Evolutionary conservation across 2,113 vertebrate species (phyloP).

Genomic region (Panthera tigris): DNA sequence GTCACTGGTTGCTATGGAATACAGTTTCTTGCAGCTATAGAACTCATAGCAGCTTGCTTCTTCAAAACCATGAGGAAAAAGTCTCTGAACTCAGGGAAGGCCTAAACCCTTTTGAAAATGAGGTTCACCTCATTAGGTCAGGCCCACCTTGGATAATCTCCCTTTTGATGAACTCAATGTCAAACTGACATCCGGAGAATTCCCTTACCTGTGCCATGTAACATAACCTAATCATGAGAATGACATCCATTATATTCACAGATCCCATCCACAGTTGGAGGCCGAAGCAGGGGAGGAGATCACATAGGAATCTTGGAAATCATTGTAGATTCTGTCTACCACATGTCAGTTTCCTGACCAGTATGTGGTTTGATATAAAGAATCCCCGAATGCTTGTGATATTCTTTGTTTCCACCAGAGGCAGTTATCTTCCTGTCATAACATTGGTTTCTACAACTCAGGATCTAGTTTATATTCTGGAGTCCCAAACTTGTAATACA

Average conservation of each 20-base stretch:
- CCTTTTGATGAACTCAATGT: background rate
- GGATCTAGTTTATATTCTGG: background rate
- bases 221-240: background rate
- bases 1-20: background rate
- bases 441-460: background rate
- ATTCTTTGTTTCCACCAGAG: background rate
- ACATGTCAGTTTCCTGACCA: background rate
- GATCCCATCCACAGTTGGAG: too few relatives aligned
- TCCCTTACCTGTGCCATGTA: background rate
- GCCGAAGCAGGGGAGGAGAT: background rate
- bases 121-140: background rate
- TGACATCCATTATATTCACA: background rate
- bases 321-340: background rate
- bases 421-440: background rate
- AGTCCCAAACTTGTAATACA: background rate
- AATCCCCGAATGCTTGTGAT: background rate
- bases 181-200: background rate
- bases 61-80: background rate
- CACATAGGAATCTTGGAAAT: background rate
- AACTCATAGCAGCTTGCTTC: background rate
- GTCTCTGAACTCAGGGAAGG: background rate
- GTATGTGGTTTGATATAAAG: background rate
- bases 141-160: background rate
- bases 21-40: background rate
- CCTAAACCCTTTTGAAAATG: background rate